A percentile compares a stretch with the other conserved stretches of the same genome.
These are phyloP conservation scores for Acrocyrtus sp. DNA, from an alignment of 2,888 invertebrate species.

Conservation along the genomic window DNA sequence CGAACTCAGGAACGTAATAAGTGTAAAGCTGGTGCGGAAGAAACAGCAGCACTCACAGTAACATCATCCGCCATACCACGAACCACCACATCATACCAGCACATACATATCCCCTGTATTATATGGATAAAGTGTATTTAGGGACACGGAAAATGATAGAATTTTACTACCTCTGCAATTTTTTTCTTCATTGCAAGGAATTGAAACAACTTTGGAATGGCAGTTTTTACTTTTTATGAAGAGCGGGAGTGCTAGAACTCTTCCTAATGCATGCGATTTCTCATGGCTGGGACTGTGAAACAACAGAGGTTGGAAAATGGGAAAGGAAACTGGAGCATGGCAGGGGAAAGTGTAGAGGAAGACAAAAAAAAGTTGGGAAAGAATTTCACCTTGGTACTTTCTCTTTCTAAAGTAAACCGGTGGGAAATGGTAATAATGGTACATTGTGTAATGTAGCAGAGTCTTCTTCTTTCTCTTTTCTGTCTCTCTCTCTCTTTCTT, in stretches of 20 bases:
- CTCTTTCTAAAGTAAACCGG: conserved; percentile 33
- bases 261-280: conserved; percentile 29
- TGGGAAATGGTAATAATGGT: conserved; percentile 31
- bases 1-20: too few species aligned
- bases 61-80: too few species aligned
- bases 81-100: too few species aligned
- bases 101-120: not conserved
- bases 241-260: conserved; percentile 15
- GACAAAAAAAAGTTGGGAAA: conserved; percentile 26
- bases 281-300: conserved; percentile 14
- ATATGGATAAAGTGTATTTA: not conserved
- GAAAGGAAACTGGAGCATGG: conserved; percentile 23
- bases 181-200: conserved; percentile 24
- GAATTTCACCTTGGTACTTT: conserved; percentile 27
- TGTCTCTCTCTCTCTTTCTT: not conserved
- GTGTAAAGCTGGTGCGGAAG: too few species aligned
- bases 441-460: conserved; percentile 16
- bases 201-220: conserved; percentile 32
- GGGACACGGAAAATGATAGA: conserved; percentile 14
- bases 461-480: conserved; percentile 6
- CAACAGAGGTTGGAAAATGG: conserved; percentile 1
- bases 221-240: conserved; percentile 33
- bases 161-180: conserved; percentile 29
- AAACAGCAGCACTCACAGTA: too few species aligned
- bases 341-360: not conserved